A percentile compares a stretch with the other conserved stretches of the same genome.
Conservation (phyloP, 2,797 vertebrate genomes). For the Scarus forsteni region DNA sequence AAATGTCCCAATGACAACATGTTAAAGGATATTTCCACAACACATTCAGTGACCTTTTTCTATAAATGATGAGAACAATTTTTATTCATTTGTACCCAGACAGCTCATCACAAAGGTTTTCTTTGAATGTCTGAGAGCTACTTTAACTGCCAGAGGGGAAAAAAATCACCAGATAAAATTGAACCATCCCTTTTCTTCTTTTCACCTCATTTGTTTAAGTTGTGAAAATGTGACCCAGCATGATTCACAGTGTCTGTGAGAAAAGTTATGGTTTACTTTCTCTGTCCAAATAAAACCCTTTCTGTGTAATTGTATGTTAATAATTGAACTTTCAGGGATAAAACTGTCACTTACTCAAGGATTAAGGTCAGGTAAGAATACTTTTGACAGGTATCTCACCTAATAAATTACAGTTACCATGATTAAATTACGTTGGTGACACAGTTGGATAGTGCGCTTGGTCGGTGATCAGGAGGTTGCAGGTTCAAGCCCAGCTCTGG, state of each 20-base stretch:
- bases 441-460: too few relatives aligned
- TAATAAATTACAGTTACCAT: too few relatives aligned
- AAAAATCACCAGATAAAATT: slow-evolving; percentile 1
- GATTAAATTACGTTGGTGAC: too few relatives aligned
- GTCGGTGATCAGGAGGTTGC: too few relatives aligned
- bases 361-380: too few relatives aligned
- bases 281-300: not conserved
- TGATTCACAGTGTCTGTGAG: slow-evolving; percentile 15
- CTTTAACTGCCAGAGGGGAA: not conserved
- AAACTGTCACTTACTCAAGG: not conserved
- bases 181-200: not conserved
- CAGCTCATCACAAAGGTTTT: not conserved
- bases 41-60: not conserved
- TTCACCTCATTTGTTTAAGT: not conserved
- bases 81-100: slow-evolving; percentile 5
- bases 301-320: not conserved
- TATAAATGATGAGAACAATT: not conserved
- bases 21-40: not conserved
- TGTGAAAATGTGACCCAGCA: slow-evolving; percentile 14
- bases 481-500: too few relatives aligned
- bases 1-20: too few relatives aligned
- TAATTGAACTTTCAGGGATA: not conserved
- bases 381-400: too few relatives aligned
- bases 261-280: not conserved
- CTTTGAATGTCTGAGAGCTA: not conserved